Evolutionary conservation across 2,888 invertebrate species (phyloP), one percentile per base, ranked within the genome.

Genomic region (Nomada fabriciana): DNA sequence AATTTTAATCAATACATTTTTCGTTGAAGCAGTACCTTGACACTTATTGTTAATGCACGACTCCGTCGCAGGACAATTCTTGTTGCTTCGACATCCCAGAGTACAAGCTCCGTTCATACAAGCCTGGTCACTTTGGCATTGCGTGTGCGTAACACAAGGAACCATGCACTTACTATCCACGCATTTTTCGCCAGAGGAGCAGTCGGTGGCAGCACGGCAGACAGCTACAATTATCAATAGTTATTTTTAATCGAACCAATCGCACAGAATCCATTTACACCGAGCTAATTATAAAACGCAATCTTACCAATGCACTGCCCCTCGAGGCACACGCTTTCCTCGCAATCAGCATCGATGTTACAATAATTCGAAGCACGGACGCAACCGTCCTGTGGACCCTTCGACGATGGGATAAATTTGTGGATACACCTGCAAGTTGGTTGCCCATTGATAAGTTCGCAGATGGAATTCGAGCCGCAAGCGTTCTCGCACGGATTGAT

Each of bases 41-140:
- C 98, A 98, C 94, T 96, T 97, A 91, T 96, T 97, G 89, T 97
- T 97, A 55, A 98, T 95, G 91, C 98, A 98, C 3, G 98, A 96
- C 91, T 98, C 96, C 73, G 96, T 95, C 20, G 95, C 94, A 0
- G 95, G 95, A 91, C 98, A 98, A 89, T 98, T 97, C 89, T 96
- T 96, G 91, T 98, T 97, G 88, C 96, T 96, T 90, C 98, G 95
- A 91, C 98, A 98, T 29, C 98, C 98, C 76, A 98, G 94, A 2
- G 96, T 94, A 91, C 98, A 98, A 81, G 96, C 95, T 9, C 97
- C 97, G 83, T 95, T 95, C 18, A 97, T 95, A 91, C 98, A 98
- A 15, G 98, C 98, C 94, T 98, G 96, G 68, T 96, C 96, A 43
- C 94, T 94, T 69, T 96, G 95, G 93, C 98, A 98, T 91, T 98